Percentiles rank a stretch among this genome's conserved stretches.
These are phyloP conservation scores for Lobophora halterata DNA, from an alignment of 2,888 invertebrate species.

Conservation along the genomic window DNA sequence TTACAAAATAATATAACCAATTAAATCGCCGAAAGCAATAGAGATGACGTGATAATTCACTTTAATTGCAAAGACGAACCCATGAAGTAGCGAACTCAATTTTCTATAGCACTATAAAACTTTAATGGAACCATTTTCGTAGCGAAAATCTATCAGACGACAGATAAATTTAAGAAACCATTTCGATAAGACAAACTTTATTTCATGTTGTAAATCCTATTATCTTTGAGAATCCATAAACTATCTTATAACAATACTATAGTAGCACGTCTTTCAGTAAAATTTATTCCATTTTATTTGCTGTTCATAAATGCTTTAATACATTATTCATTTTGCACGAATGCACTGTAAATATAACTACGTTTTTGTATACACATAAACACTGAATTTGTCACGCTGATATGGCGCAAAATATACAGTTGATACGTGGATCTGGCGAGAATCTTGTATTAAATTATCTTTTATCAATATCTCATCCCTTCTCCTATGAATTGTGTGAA, in stretches of 20 bases:
- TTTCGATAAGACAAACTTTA: slow-evolving; percentile 19
- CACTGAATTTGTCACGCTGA: too few relatives aligned
- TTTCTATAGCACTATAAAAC: slow-evolving; percentile 8
- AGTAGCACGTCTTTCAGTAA: slow-evolving; percentile 18
- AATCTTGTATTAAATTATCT: too few relatives aligned
- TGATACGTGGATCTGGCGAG: too few relatives aligned
- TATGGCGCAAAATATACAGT: too few relatives aligned
- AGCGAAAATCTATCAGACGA: slow-evolving; percentile 1
- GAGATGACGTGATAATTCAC: too few relatives aligned
- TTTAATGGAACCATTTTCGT: slow-evolving; percentile 7
- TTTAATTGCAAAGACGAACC: too few relatives aligned
- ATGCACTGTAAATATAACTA: slow-evolving; percentile 8
- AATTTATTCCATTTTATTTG: slow-evolving; percentile 19
- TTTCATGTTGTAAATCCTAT: slow-evolving; percentile 12
- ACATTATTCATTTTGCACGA: slow-evolving; percentile 15
- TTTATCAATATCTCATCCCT: too few relatives aligned
- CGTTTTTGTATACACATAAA: too few relatives aligned
- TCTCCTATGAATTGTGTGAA: too few relatives aligned
- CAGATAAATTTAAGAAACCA: slow-evolving; percentile 7
- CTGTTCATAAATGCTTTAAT: slow-evolving; percentile 9
- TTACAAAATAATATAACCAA: too few relatives aligned
- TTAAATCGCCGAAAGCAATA: too few relatives aligned
- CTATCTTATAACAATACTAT: slow-evolving; percentile 21
- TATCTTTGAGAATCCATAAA: slow-evolving; percentile 24
- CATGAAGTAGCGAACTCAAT: too few relatives aligned